Evolutionary conservation across 2,888 invertebrate species (phyloP).

Genomic region (Hedychridium roseum): DNA sequence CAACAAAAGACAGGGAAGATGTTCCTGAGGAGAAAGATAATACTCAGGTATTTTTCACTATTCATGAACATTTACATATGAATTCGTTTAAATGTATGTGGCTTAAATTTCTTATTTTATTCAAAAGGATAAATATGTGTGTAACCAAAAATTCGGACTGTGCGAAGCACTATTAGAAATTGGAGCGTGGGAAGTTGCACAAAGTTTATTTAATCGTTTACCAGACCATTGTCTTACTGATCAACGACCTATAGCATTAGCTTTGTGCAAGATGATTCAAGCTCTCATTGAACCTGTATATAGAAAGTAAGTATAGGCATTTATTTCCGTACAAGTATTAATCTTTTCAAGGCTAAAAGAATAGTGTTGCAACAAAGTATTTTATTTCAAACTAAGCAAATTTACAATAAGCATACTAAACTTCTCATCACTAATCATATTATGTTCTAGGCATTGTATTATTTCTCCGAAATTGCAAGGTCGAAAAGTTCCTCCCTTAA

Average conservation of each 20-base stretch:
- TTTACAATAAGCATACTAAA: no score
- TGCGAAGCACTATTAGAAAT: constrained; percentile 87
- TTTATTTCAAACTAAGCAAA: no score
- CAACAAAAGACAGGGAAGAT: constrained; percentile 81
- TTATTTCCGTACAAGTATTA: no score
- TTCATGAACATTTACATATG: constrained; percentile 1
- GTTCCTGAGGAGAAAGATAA: constrained; percentile 75
- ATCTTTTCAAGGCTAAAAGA: no score
- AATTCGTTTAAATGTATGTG: background rate
- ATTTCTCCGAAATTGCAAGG: constrained; percentile 77
- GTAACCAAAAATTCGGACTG: constrained; percentile 93
- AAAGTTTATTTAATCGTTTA: constrained; percentile 79
- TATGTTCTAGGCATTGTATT: constrained; percentile 72
- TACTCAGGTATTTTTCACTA: constrained; percentile 66
- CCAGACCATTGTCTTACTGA: constrained; percentile 84
- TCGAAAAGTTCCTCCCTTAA: constrained; percentile 61
- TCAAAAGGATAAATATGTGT: constrained; percentile 64
- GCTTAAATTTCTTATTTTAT: background rate
- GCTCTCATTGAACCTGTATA: constrained; percentile 88
- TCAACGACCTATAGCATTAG: constrained; percentile 79
- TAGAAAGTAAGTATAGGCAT: constrained; percentile 76
- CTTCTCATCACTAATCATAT: background rate
- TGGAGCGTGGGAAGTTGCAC: constrained; percentile 91
- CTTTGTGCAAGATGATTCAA: constrained; percentile 83
- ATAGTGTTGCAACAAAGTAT: no score